These are phyloP conservation scores for Xanthostigma xanthostigma DNA, from an alignment of 2,888 invertebrate species.

Conservation along the genomic window DNA sequence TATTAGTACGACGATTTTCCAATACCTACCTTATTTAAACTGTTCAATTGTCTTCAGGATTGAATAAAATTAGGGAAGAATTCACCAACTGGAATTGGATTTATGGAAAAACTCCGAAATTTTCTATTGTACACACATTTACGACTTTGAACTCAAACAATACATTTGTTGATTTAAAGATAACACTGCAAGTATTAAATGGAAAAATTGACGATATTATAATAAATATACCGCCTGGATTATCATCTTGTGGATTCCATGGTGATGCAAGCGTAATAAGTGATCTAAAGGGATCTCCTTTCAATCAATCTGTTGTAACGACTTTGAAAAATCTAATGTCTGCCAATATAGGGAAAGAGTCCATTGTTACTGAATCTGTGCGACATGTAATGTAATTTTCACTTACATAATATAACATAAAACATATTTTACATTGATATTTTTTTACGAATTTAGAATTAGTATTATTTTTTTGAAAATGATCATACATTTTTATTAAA, in stretches of 20 bases:
- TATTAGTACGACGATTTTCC: neutral
- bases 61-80: slow-evolving; percentile 50
- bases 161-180: slow-evolving; percentile 36
- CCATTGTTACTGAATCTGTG: too few relatives aligned
- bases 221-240: slow-evolving; percentile 44
- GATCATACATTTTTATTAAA: too few relatives aligned
- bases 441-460: too few relatives aligned
- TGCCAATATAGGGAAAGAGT: slow-evolving; percentile 14
- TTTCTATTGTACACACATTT: slow-evolving; percentile 52
- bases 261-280: slow-evolving; percentile 51
- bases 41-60: slow-evolving; percentile 32
- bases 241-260: slow-evolving; percentile 41
- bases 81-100: slow-evolving; percentile 78
- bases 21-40: neutral
- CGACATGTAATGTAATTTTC: too few relatives aligned
- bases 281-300: slow-evolving; percentile 47
- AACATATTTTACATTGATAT: too few relatives aligned
- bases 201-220: slow-evolving; percentile 51
- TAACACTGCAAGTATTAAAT: slow-evolving; percentile 47
- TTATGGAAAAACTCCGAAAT: slow-evolving; percentile 74
- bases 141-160: slow-evolving; percentile 37
- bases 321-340: slow-evolving; percentile 31
- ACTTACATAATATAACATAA: too few relatives aligned
- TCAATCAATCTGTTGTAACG: slow-evolving; percentile 44
- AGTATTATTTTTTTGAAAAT: too few relatives aligned